These are phyloP conservation scores for Calyptommatus sinebrachiatus DNA, from an alignment of 2,113 vertebrate genomes.

Conservation along the genomic window DNA sequence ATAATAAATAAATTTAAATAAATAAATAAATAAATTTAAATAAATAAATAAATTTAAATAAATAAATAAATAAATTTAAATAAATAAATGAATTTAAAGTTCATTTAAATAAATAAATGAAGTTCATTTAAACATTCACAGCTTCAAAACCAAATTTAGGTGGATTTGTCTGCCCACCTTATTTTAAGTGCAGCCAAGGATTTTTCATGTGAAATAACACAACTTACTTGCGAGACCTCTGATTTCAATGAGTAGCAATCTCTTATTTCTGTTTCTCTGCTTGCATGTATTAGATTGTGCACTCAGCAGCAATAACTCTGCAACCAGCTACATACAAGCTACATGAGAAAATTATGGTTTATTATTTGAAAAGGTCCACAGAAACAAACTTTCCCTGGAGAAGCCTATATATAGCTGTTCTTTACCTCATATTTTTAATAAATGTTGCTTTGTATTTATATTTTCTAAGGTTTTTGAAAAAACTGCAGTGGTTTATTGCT, in stretches of 20 bases:
- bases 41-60: no score
- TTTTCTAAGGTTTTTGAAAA: neutral
- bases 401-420: neutral
- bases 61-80: no score
- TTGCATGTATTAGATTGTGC: neutral
- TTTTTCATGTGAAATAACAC: no score
- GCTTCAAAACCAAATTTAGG: no score
- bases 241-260: neutral
- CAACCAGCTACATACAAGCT: neutral
- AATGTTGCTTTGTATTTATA: neutral
- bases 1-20: no score
- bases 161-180: no score
- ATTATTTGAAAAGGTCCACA: neutral
- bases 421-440: neutral
- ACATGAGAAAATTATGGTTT: neutral
- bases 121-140: neutral
- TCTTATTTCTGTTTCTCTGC: slow-evolving; percentile 24
- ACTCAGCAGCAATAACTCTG: neutral
- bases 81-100: no score
- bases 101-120: no score
- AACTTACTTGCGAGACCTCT: no score
- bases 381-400: neutral
- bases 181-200: no score
- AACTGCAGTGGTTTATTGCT: neutral
- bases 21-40: no score